Base-by-base conservation (phyloP, 2,797 vertebrate genomes). In the Fistularia commersonii region DNA sequence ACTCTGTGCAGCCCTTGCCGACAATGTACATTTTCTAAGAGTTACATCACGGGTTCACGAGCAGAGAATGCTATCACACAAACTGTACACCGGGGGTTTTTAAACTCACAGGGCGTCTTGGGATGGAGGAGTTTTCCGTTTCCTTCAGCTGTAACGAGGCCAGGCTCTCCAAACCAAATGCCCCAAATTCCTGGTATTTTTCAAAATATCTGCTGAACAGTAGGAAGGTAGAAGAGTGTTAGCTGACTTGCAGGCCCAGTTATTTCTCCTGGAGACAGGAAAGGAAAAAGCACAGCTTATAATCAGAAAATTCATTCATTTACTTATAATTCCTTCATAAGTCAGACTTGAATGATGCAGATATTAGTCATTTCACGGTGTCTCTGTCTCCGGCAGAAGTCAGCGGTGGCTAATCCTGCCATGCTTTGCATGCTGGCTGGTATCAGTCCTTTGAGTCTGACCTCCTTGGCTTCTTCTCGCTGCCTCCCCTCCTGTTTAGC, bases 401-500 rank as follows among this genome's bases (percentile, higher is more conserved):
- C n/a, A n/a, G n/a, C n/a, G n/a, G n/a, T n/a, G n/a, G n/a, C n/a
- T n/a, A n/a, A n/a, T n/a, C n/a, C n/a, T n/a, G n/a, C n/a, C n/a
- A n/a, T n/a, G n/a, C n/a, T n/a, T n/a, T n/a, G n/a, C n/a, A n/a
- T n/a, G n/a, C n/a, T n/a, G n/a, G n/a, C n/a, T n/a, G n/a, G n/a
- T n/a, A n/a, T n/a, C n/a, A n/a, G n/a, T n/a, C n/a, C n/a, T n/a
- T n/a, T n/a, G n/a, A n/a, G n/a, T n/a, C n/a, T n/a, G n/a, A n/a
- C n/a, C n/a, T n/a, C n/a, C n/a, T n/a, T n/a, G n/a, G n/a, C n/a
- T n/a, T n/a, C n/a, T n/a, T n/a, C n/a, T n/a, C 13, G 14, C 54
- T 78, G 81, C 83, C 53, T 90, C 86, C 82, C 72, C 84, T 86
- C 15, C 64, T 71, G 63, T 90, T 92, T 91, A 92, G 85, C 85